Percentiles rank a stretch among this genome's conserved stretches.
These are phyloP conservation scores for Drosophila lini DNA, from an alignment of 1,140 invertebrate species.

Conservation along the genomic window DNA sequence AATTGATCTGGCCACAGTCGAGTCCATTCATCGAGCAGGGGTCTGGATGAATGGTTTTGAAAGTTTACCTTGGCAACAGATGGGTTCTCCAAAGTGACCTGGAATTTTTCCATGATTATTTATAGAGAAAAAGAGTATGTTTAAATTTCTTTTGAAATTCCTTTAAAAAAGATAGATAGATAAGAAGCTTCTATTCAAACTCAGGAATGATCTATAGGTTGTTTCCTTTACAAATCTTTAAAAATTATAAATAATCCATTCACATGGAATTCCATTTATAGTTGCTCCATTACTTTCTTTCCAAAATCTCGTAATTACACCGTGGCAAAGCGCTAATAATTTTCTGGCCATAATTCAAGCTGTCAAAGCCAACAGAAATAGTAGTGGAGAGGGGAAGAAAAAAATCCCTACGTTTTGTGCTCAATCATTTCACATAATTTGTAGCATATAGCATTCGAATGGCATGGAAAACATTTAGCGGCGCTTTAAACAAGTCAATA, in stretches of 20 bases:
- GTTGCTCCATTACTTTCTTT: slow-evolving; percentile 5
- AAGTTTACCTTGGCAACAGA: slow-evolving; percentile 27
- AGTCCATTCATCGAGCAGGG: slow-evolving; percentile 33
- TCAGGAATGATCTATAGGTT: not conserved
- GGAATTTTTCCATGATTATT: slow-evolving; percentile 13
- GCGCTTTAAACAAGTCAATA: slow-evolving; percentile 83
- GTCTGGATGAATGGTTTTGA: slow-evolving; percentile 36
- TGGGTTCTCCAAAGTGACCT: not conserved
- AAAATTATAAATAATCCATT: no score
- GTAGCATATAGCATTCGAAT: slow-evolving; percentile 49
- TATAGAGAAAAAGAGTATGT: not conserved
- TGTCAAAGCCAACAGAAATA: slow-evolving; percentile 33
- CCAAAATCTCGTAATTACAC: slow-evolving; percentile 5
- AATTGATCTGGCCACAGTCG: slow-evolving; percentile 55
- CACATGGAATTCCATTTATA: slow-evolving; percentile 1
- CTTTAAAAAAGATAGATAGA: not conserved
- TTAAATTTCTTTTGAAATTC: not conserved
- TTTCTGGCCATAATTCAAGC: slow-evolving; percentile 49
- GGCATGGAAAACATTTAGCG: slow-evolving; percentile 59
- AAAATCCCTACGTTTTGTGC: slow-evolving; percentile 59
- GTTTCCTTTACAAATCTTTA: not conserved
- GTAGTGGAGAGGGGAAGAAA: not conserved
- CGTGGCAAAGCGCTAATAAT: slow-evolving; percentile 26
- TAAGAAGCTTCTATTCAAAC: not conserved
- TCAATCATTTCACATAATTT: slow-evolving; percentile 81